Percentiles rank a stretch among this genome's conserved stretches.
Evolutionary conservation across 2,888 invertebrate genomes (phyloP).

Genomic region (Pandemis heparana): DNA sequence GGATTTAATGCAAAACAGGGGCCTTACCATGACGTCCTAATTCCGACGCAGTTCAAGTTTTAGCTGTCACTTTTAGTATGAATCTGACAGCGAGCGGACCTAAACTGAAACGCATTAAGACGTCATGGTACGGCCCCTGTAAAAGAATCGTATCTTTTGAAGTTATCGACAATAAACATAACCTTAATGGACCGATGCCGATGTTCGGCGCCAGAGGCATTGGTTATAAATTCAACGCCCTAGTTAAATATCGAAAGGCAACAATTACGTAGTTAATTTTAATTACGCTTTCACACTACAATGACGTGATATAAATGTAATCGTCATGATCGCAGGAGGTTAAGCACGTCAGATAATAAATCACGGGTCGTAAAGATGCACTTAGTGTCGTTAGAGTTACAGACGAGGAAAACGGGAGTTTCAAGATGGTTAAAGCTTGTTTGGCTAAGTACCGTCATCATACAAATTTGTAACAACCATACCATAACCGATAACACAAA

Average conservation of each 20-base stretch:
- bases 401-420: constrained; percentile 6
- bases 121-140: too few relatives aligned
- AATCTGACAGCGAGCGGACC: too few relatives aligned
- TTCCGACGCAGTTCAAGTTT: too few relatives aligned
- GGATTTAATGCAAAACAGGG: not conserved
- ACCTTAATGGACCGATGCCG: constrained; percentile 16
- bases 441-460: constrained; percentile 11
- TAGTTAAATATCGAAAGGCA: constrained; percentile 25
- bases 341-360: constrained; percentile 5
- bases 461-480: constrained; percentile 25
- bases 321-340: not conserved
- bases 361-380: constrained; percentile 22
- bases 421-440: not conserved
- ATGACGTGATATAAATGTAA: constrained; percentile 12
- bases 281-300: constrained; percentile 36
- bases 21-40: too few relatives aligned
- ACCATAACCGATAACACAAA: constrained; percentile 31
- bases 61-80: too few relatives aligned
- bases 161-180: constrained; percentile 16
- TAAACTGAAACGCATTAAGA: too few relatives aligned
- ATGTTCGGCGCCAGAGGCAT: constrained; percentile 13
- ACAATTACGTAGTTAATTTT: constrained; percentile 31
- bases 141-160: not conserved
- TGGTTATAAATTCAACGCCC: constrained; percentile 26
- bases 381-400: constrained; percentile 18